Base-by-base conservation (phyloP, 1,140 invertebrate species). In the fruit fly (Drosophila melanogaster) region DNA sequence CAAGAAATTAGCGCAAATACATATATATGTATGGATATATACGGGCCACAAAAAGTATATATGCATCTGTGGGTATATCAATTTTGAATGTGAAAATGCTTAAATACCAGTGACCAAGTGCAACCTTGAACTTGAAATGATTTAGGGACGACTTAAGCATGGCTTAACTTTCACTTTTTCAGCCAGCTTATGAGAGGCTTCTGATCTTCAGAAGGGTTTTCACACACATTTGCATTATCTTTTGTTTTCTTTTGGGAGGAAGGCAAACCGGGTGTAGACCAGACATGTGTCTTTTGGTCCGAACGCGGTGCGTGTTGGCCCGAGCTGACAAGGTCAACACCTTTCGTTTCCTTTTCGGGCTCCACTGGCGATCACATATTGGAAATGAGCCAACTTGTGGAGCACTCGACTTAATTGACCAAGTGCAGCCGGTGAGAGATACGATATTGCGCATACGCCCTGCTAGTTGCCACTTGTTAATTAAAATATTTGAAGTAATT, bases 401-500 rank as follows among this genome's bases (percentile, higher is more conserved):
- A 11, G 19, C 49, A 70, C 76, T 62, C 65, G 46, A 56, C 64
- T 69, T 79, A 86, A 86, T 86, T 87, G 79, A 76, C 65, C 60
- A 71, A 87, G 74, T 81, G 74, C 69, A 77, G 74, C 44, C 47
- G 61, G 54, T 1, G 24, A 44, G 51, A 65, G 51, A 60, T 61
- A 85, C 65, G 44, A 59, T 54, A 87, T 87, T 87, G 79, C 79
- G 62, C 79, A 87, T 79, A 86, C 71, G 79, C 80, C 79, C 79
- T 37, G 47, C 71, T 81, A 41, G 74, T 46, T 59, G 65, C 24
- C 74, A 83, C 60, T 66, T 86, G 81, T 79, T 83, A 87, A 87
- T 89, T 87, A 83, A 86, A 86, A 83, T 79, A 87, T 87, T 76
- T 75, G 58, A 75, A 79, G 49, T 79, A 81, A 86, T 87, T 86